phyloP scores from a whole-genome alignment of 2,888 invertebrate species.

The Drosophila emarginata region DNA sequence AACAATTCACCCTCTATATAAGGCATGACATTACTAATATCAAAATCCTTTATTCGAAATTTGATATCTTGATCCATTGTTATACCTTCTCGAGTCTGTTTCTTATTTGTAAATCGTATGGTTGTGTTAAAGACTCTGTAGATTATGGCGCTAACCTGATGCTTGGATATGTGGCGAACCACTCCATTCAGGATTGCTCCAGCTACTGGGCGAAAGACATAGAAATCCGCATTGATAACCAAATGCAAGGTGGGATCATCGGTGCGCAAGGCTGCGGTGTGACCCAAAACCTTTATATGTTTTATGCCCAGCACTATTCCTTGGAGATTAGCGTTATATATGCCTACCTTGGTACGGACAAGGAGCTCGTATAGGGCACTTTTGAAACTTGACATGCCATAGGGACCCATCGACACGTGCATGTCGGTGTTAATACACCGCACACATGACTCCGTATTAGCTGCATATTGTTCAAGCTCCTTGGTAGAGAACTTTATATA shows the following conservation, averaged over 20 bases:
- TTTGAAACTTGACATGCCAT: slow-evolving; percentile 83
- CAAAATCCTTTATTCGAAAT: slow-evolving; percentile 79
- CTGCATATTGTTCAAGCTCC: slow-evolving; percentile 83
- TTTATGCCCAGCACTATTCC: slow-evolving; percentile 86
- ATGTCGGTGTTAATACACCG: slow-evolving; percentile 81
- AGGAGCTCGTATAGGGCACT: slow-evolving; percentile 83
- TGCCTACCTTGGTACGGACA: slow-evolving; percentile 82
- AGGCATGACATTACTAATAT: slow-evolving; percentile 78
- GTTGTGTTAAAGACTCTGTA: slow-evolving; percentile 87
- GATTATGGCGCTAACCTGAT: slow-evolving; percentile 86
- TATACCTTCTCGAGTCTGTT: slow-evolving; percentile 53
- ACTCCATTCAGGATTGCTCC: slow-evolving; percentile 84
- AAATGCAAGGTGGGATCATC: slow-evolving; percentile 85
- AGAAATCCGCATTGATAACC: slow-evolving; percentile 86
- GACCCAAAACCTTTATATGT: slow-evolving; percentile 84
- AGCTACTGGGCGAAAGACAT: slow-evolving; percentile 85
- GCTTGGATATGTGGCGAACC: slow-evolving; percentile 84
- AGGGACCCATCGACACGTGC: slow-evolving; percentile 84
- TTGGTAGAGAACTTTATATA: slow-evolving; percentile 81
- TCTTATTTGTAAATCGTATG: slow-evolving; percentile 82
- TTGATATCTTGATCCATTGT: slow-evolving; percentile 82
- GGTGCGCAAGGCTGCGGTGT: slow-evolving; percentile 83
- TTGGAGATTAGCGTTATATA: slow-evolving; percentile 83
- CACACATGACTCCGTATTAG: slow-evolving; percentile 84
- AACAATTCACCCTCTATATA: slow-evolving; percentile 81